Evolutionary conservation across 2,113 vertebrate species (phyloP).

Genomic region (Caranx ignobilis): DNA sequence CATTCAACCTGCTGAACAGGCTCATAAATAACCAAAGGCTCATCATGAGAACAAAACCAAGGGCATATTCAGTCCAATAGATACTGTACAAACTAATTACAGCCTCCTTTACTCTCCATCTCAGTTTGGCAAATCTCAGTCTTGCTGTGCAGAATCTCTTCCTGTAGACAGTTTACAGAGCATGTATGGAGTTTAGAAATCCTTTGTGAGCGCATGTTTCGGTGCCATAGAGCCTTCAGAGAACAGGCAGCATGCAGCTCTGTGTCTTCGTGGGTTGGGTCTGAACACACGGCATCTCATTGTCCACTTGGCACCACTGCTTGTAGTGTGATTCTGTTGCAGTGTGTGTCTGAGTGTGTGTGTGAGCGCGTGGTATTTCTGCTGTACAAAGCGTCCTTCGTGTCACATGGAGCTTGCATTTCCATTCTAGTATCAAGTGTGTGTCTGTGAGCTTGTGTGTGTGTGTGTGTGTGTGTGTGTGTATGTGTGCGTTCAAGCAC

Average conservation of each 20-base stretch:
- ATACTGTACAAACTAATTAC: conserved; percentile 74
- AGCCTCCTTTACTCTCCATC: conserved; percentile 31
- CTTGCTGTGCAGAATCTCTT: conserved; percentile 33
- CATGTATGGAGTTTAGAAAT: conserved; percentile 9
- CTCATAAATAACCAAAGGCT: conserved; percentile 70
- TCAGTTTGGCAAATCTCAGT: conserved; percentile 54
- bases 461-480: not conserved
- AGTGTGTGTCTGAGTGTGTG: conserved; percentile 7
- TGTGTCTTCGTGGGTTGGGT: conserved; percentile 21
- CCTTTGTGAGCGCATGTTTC: conserved; percentile 23
- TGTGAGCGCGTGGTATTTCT: not conserved
- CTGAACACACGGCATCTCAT: conserved; percentile 42
- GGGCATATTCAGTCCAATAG: conserved; percentile 63
- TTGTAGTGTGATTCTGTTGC: conserved; percentile 47
- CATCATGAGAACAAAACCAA: conserved; percentile 55
- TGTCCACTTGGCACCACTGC: conserved; percentile 56
- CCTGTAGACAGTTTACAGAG: conserved; percentile 20
- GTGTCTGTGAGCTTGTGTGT: not conserved
- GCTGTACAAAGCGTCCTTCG: conserved; percentile 31
- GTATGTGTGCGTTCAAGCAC: conserved; percentile 79
- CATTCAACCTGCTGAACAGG: conserved; percentile 59
- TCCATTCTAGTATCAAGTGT: not conserved
- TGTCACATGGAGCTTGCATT: conserved; percentile 21
- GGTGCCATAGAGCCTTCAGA: conserved; percentile 15
- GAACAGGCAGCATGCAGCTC: conserved; percentile 15